Base-by-base conservation (phyloP, 2,797 vertebrate genomes). In the Catharus ustulatus region DNA sequence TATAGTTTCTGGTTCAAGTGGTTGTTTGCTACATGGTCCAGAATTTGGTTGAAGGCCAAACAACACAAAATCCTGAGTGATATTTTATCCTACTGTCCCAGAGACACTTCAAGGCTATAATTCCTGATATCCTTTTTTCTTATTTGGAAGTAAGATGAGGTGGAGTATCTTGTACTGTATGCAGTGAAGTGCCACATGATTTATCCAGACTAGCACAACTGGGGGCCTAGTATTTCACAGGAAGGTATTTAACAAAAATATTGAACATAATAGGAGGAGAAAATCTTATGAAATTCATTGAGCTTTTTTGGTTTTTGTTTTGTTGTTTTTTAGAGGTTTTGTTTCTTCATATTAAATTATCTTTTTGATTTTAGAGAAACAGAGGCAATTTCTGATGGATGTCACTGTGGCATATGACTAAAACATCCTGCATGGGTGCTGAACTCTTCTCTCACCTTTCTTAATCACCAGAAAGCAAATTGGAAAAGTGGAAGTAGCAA, bases 401-500 rank as follows among this genome's bases (percentile, higher is more conserved):
- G 54, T 64, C 59, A 84, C 62, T 81, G 40, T 38, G 46, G 18
- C 51, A 29, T 75, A 90, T 96, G 86, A 94, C 72, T 95, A 79
- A 93, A 81, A 34, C 84, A 89, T 68, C 79, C 81, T 95, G 48
- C 27, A 48, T 75, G 80, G 24, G 16, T 64, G 30, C 46, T 81
- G 75, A 94, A 91, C 93, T 94, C 59, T 94, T 63, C 77, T 69
- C 34, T 95, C 40, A 82, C 81, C 80, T 95, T 95, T 96, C 95
- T 85, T 86, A 75, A 84, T 95, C 84, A 94, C 67, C 49, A 88
- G 87, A 95, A 96, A 87, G 88, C 73, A 96, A 84, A 89, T 38
- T 57, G 68, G 91, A 94, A 93, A 89, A 96, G 92, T 90, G 91
- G 66, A 93, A 95, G 93, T 54, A 86, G 32, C 64, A 94, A 95